Base-by-base conservation (phyloP, 2,888 invertebrate genomes). In the Drosophila mettleri region DNA sequence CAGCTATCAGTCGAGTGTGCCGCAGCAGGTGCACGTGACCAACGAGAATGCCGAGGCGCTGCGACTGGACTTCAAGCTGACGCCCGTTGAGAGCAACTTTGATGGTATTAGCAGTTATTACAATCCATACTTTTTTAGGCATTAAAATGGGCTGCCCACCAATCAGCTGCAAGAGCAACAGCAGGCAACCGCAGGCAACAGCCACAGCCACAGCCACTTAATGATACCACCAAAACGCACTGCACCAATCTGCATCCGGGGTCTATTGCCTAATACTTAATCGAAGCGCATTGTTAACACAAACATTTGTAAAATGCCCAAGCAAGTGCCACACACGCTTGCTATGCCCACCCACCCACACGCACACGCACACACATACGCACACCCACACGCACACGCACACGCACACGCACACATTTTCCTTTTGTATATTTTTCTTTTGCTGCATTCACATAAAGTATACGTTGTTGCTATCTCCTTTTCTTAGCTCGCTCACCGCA, bases 1-100 rank as follows among this genome's bases (percentile, higher is more conserved):
- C 84, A 95, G 95, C 46, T 95, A 94, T 81, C 90, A 93, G 78
- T 91, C 93, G 38, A 94, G 94, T 71, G 77, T 73, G 41, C 76
- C 90, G 3, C 88, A 92, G 53, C 74, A 90, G 74, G 61, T 93
- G 38, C 90, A 91, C 5, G 90, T 94, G 5, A 92, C 91, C 0
- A 91, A 91, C 57, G 89, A 89, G 8, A 90, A 92, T 58, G 86
- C 78, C 51, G 91, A 88, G 68, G 90, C 92, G 22, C 36, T 89
- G 65, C 91, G 92, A 36, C 68, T 92, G 61, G 92, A 92, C 80
- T 92, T 92, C 65, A 90, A 81, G 41, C 77, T 92, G 62, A 78
- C 83, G 65, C 92, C 92, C 69, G 82, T 90, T 52, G 90, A 91
- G 73, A 84, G 84, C 70, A 89, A 80, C 75, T 90, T 89, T 88